Percentiles rank a stretch among this genome's conserved stretches.
phyloP scores from a whole-genome alignment of 2,797 vertebrate species.

The Lepus townsendii region DNA sequence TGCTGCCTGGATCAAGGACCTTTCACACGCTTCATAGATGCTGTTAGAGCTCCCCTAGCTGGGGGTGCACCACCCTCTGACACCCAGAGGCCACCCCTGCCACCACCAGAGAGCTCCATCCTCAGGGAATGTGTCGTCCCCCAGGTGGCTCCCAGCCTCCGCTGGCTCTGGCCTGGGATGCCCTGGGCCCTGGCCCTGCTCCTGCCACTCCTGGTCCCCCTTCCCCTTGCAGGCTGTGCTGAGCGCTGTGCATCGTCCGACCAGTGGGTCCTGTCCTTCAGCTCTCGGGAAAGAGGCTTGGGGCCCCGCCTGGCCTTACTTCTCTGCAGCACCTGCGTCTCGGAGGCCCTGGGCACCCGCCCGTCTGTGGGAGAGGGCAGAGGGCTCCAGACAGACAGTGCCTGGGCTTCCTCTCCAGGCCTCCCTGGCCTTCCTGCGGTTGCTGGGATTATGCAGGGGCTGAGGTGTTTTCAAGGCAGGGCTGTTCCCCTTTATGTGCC shows the following conservation, averaged over 20 bases:
- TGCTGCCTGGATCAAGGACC: not conserved
- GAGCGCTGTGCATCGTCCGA: not conserved
- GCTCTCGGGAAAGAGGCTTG: not conserved
- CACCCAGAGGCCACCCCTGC: too few species aligned
- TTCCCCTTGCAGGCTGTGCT: not conserved
- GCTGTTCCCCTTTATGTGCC: not conserved
- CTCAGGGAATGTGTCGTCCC: not conserved
- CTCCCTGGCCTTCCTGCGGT: not conserved
- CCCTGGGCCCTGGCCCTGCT: not conserved
- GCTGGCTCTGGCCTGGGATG: accelerated
- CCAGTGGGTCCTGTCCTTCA: not conserved
- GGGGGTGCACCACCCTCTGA: not conserved
- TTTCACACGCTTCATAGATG: not conserved
- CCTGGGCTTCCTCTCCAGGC: not conserved
- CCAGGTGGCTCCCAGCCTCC: not conserved
- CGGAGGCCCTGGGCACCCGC: not conserved
- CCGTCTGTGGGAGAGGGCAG: not conserved
- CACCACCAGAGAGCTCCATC: not conserved
- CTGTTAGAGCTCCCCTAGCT: not conserved
- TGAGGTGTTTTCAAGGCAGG: not conserved
- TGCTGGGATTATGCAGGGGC: not conserved
- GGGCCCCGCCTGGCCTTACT: not conserved
- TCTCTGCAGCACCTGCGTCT: not conserved
- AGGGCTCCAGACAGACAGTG: not conserved
- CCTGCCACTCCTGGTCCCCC: too few species aligned